phyloP scores from a whole-genome alignment of 2,888 invertebrate species.

The Drosophila prostipennis region DNA sequence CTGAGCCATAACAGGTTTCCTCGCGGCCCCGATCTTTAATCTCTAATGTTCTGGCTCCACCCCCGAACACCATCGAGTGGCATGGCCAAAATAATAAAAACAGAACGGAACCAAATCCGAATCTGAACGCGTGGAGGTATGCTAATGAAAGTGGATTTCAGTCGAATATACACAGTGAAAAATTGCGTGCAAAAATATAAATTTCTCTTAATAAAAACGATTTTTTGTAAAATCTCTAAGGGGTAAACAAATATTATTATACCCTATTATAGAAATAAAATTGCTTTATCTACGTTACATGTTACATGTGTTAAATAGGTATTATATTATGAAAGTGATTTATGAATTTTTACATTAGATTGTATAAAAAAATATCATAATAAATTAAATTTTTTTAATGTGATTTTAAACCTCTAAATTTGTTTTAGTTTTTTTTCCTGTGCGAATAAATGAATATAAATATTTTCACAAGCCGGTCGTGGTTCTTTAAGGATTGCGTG shows the following conservation, averaged over 20 bases:
- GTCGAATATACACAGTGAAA: slow-evolving; percentile 5
- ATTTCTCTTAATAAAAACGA: too few species aligned
- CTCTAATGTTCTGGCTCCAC: slow-evolving; percentile 6
- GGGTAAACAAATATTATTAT: neutral
- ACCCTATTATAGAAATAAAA: too few species aligned
- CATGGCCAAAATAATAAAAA: slow-evolving; percentile 14
- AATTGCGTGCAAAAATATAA: neutral
- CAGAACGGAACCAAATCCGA: slow-evolving; percentile 20
- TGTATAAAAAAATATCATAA: too few species aligned
- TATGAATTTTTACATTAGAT: too few species aligned
- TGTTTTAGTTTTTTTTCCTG: neutral
- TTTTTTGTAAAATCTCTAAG: neutral
- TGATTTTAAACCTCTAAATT: too few species aligned
- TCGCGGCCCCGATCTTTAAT: slow-evolving; percentile 3
- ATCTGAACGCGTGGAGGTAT: slow-evolving; percentile 42
- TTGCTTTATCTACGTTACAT: too few species aligned
- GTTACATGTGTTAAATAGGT: too few species aligned
- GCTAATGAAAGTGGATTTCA: slow-evolving; percentile 52
- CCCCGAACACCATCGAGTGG: slow-evolving; percentile 6
- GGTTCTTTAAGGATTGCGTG: slow-evolving; percentile 5
- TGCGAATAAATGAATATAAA: slow-evolving; percentile 11
- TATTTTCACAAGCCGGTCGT: slow-evolving; percentile 13
- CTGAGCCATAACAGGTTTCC: slow-evolving; percentile 27
- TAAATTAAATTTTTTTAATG: too few species aligned
- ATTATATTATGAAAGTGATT: too few species aligned